Conservation (phyloP, 2,797 vertebrate species). For the Xenentodon cancila region DNA sequence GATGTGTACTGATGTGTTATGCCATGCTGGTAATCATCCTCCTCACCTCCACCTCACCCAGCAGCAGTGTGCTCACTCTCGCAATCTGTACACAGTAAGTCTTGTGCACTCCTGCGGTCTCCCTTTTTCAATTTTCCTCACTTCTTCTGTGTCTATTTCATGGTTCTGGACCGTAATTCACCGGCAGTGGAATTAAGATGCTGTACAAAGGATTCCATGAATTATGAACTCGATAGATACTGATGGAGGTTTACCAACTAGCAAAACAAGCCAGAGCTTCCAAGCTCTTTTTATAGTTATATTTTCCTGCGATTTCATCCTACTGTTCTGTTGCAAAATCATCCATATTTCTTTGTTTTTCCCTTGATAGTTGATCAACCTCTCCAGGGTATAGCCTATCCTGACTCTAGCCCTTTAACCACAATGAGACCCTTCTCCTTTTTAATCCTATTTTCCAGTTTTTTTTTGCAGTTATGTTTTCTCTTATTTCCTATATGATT, state of each 20-base stretch:
- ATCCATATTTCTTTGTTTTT: too few species aligned
- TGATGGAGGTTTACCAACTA: slow-evolving; percentile 46
- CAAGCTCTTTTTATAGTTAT: too few species aligned
- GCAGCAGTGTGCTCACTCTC: slow-evolving; percentile 24
- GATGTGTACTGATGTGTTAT: slow-evolving; percentile 72
- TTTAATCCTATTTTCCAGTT: neutral
- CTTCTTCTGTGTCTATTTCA: slow-evolving; percentile 36
- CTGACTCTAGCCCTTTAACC: too few species aligned
- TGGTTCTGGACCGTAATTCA: slow-evolving; percentile 51
- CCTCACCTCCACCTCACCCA: slow-evolving; percentile 44
- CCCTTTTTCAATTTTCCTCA: neutral
- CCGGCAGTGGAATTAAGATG: slow-evolving; percentile 59
- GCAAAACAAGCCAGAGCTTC: slow-evolving; percentile 31
- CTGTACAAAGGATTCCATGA: slow-evolving; percentile 56
- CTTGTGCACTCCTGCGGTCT: slow-evolving; percentile 1
- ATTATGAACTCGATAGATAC: slow-evolving; percentile 70
- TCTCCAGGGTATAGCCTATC: too few species aligned
- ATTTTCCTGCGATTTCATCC: neutral
- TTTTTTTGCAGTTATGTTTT: too few species aligned
- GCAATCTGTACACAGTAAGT: slow-evolving; percentile 25
- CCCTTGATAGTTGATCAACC: too few species aligned
- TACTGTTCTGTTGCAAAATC: too few species aligned
- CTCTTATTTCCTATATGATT: too few species aligned
- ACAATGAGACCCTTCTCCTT: neutral
- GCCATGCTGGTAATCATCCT: slow-evolving; percentile 67